Evolutionary conservation across 2,888 invertebrate genomes (phyloP).

Genomic region (Proisotoma minuta): DNA sequence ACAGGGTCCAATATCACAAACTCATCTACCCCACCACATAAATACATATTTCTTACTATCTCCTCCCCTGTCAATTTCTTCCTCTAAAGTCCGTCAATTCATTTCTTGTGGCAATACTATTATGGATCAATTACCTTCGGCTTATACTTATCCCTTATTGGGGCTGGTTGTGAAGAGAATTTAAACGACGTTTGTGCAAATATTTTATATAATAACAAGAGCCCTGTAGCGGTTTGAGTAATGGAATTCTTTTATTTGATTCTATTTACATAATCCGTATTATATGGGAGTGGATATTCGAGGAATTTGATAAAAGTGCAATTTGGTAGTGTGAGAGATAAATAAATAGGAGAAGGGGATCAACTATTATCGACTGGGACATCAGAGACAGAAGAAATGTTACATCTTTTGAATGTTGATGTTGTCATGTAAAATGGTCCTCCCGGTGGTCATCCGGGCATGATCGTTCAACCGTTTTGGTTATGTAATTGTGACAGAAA

Average conservation of each 20-base stretch:
- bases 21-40: neutral
- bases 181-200: no score
- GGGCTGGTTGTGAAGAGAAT: no score
- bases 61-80: neutral
- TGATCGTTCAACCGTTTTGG: neutral
- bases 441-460: slow-evolving; percentile 9
- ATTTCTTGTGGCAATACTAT: neutral
- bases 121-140: no score
- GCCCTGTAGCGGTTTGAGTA: no score
- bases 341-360: slow-evolving; percentile 16
- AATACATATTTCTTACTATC: neutral
- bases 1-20: neutral
- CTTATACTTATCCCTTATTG: no score
- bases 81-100: neutral
- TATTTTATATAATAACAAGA: no score
- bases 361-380: slow-evolving; percentile 1
- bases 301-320: slow-evolving; percentile 15
- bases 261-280: neutral
- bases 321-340: slow-evolving; percentile 34
- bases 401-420: slow-evolving; percentile 11
- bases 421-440: neutral
- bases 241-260: neutral
- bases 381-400: slow-evolving; percentile 3
- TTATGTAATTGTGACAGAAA: slow-evolving; percentile 5
- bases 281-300: neutral